A percentile compares a stretch with the other conserved stretches of the same genome.
Evolutionary conservation across 2,888 invertebrate genomes (phyloP).

Genomic region (Myathropa florea): DNA sequence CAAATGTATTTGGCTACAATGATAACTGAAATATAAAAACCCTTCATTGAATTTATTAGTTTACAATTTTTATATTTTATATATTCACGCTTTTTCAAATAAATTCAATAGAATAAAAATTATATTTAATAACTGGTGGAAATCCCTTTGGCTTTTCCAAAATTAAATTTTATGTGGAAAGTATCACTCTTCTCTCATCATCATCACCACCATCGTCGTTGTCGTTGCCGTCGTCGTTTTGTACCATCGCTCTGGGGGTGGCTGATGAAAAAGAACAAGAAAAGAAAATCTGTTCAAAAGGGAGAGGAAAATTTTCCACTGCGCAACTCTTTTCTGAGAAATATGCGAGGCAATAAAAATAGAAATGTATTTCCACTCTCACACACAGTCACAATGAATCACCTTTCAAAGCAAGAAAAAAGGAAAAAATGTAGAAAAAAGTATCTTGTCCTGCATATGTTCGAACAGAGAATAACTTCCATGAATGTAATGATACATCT

Average conservation of each 20-base stretch:
- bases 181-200: constrained; percentile 15
- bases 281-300: constrained; percentile 21
- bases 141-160: constrained; percentile 43
- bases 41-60: too few species aligned
- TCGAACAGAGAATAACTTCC: background rate
- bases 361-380: constrained; percentile 62
- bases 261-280: background rate
- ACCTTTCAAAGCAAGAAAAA: constrained; percentile 33
- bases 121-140: constrained; percentile 6
- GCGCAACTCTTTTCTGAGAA: constrained; percentile 63
- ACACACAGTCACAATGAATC: constrained; percentile 51
- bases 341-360: constrained; percentile 63
- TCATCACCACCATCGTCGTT: background rate
- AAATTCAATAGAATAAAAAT: background rate
- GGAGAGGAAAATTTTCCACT: constrained; percentile 59
- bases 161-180: constrained; percentile 36
- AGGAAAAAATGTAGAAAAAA: background rate
- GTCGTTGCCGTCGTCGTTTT: background rate
- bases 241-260: constrained; percentile 5
- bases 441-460: constrained; percentile 44
- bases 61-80: background rate
- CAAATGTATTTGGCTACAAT: too few species aligned
- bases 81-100: background rate
- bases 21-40: too few species aligned
- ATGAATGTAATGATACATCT: background rate